phyloP scores from a whole-genome alignment of 2,888 invertebrate genomes.

The Microctonus brassicae region DNA sequence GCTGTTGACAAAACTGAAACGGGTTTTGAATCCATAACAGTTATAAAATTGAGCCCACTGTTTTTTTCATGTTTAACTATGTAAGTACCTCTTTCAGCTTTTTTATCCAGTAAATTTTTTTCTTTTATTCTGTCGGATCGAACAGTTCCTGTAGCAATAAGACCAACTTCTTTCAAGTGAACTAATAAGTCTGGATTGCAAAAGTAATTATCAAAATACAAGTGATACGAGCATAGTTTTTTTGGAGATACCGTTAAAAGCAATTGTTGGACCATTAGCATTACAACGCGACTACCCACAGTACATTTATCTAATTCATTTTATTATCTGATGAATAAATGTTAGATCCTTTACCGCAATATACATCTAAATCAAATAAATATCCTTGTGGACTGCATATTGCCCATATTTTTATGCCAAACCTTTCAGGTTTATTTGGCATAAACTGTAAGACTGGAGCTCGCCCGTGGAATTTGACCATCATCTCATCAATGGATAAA shows the following conservation, averaged over 20 bases:
- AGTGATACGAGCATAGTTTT: too few species aligned
- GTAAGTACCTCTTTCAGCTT: neutral
- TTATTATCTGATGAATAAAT: too few species aligned
- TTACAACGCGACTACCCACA: too few species aligned
- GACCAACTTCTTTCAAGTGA: too few species aligned
- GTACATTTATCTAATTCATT: too few species aligned
- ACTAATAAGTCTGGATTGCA: too few species aligned
- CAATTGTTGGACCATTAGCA: too few species aligned
- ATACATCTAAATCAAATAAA: slow-evolving; percentile 24
- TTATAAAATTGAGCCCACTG: neutral
- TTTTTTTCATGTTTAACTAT: neutral
- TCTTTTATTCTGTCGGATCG: too few species aligned
- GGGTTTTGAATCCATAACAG: neutral
- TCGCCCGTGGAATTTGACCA: slow-evolving; percentile 29
- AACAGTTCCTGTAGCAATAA: too few species aligned
- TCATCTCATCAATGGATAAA: slow-evolving; percentile 37
- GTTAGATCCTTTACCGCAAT: slow-evolving; percentile 12
- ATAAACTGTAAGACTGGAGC: slow-evolving; percentile 25
- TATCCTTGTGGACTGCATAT: slow-evolving; percentile 18
- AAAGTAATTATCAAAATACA: too few species aligned
- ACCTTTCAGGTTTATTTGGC: slow-evolving; percentile 21
- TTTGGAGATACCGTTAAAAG: too few species aligned
- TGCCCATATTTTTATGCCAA: slow-evolving; percentile 28
- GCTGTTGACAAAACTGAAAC: neutral
- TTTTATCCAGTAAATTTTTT: slow-evolving; percentile 40